These are phyloP conservation scores for Channa maculata DNA, from an alignment of 2,113 vertebrate genomes.

Conservation along the genomic window DNA sequence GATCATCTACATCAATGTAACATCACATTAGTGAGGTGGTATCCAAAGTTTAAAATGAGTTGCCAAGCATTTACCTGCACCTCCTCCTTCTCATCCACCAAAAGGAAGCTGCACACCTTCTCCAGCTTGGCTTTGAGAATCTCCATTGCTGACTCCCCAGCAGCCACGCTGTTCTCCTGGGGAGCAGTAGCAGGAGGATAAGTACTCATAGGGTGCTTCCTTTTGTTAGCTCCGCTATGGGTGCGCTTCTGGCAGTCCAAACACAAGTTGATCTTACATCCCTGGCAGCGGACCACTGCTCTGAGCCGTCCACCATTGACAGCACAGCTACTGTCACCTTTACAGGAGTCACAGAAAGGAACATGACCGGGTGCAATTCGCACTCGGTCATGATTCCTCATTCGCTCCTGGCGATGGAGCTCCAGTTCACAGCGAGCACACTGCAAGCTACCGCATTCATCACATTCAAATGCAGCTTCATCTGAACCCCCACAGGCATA, in stretches of 20 bases:
- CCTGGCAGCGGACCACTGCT: constrained; percentile 93
- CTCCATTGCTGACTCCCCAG: constrained; percentile 85
- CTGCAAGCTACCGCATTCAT: constrained; percentile 95
- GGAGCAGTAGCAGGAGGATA: constrained; percentile 77
- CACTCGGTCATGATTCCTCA: constrained; percentile 93
- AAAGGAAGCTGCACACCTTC: constrained; percentile 92
- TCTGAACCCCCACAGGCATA: constrained; percentile 94
- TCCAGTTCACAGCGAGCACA: constrained; percentile 93
- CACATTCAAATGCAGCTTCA: constrained; percentile 93
- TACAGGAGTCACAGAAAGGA: constrained; percentile 94
- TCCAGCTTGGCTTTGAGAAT: constrained; percentile 88
- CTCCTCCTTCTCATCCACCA: constrained; percentile 96
- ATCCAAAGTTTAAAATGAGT: neutral
- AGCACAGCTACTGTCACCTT: constrained; percentile 83
- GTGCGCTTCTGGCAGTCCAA: constrained; percentile 96
- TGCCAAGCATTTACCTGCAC: constrained; percentile 86
- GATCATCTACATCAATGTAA: neutral
- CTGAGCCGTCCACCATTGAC: constrained; percentile 83
- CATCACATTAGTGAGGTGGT: neutral
- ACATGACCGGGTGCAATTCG: constrained; percentile 90
- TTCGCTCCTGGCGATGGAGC: constrained; percentile 92
- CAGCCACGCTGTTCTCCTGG: constrained; percentile 67
- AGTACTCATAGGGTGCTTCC: constrained; percentile 89
- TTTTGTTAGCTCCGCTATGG: constrained; percentile 92
- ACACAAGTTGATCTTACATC: constrained; percentile 96